phyloP scores from a whole-genome alignment of 2,797 vertebrate species.

The Tenualosa ilisha region DNA sequence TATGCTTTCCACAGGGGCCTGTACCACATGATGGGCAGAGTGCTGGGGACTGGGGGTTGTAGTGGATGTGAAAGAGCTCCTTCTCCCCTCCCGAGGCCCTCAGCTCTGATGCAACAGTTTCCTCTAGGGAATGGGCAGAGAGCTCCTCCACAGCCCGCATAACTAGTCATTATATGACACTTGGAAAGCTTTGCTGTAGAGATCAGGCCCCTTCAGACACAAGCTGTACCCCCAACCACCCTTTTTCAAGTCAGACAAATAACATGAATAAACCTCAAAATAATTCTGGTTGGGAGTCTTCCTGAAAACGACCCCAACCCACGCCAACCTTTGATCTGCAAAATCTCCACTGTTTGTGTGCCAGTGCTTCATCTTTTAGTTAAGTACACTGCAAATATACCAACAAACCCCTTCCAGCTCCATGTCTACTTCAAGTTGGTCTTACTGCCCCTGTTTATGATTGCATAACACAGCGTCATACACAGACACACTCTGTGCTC shows the following conservation, averaged over 20 bases:
- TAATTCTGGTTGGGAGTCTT: background rate
- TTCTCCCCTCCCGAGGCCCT: background rate
- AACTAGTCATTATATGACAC: background rate
- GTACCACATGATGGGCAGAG: background rate
- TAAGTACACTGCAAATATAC: background rate
- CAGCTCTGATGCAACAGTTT: background rate
- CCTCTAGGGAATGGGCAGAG: background rate
- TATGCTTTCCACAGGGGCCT: background rate
- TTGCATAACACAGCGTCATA: background rate
- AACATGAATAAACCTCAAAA: background rate
- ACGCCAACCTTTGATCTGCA: background rate
- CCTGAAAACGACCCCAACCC: background rate
- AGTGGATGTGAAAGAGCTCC: background rate
- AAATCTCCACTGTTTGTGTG: background rate
- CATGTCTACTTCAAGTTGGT: background rate
- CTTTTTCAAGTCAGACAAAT: background rate
- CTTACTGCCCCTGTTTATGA: background rate
- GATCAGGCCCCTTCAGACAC: background rate
- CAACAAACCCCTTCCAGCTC: background rate
- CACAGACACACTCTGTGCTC: background rate
- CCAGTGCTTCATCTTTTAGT: background rate
- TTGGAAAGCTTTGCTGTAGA: background rate
- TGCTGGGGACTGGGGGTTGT: background rate
- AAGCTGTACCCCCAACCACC: background rate
- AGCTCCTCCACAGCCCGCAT: background rate